Evolutionary conservation across 1,140 invertebrate genomes (phyloP), one percentile per base, ranked within the genome.

Genomic region (Ceratitis capitata): DNA sequence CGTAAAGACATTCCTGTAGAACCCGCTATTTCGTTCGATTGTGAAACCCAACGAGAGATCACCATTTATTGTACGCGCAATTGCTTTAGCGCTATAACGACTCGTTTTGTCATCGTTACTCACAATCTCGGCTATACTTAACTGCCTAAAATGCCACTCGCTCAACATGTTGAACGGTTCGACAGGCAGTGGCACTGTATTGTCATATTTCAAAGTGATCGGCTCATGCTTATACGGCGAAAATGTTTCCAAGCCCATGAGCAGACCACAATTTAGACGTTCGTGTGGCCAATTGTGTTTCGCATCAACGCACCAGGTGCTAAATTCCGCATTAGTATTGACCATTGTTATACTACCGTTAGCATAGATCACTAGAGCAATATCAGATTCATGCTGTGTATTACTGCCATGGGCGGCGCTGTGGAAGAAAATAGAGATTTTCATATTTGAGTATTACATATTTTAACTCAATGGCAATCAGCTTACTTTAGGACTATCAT

Each of bases 261-360:
- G 61, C 9, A 91, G 87, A 39, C 88, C 87, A 53, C 90, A 91
- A 19, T 83, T 83, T 14, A 91, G 84, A 1, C 85, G 86, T 82
- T 91, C 90, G 49, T 87, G 87, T 14, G 90, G 90, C 90, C 90
- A 91, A 85, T 91, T 90, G 12, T 86, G 86, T 12, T 87, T 87
- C 3, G 84, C 86, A 85, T 91, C 88, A 74, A 89, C 86, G 61
- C 90, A 91, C 89, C 89, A 90, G 10, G 86, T 89, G n/a, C 47
- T 82, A 35, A 90, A 42, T 84, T 88, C 87, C 2, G 87, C 84
- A 39, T 91, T 88, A 12, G 69, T 84, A 19, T 83, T 86, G 29
- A 87, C 61, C 9, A 91, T 19, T 0, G 83, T 88, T 19, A 91
- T 64, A n/a, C 84, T 88, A 7, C 90, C 90, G 69, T 90, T 88